A percentile compares a stretch with the other conserved stretches of the same genome.
phyloP scores from a whole-genome alignment of 2,888 invertebrate genomes.

The Ornithoptera priamus region DNA sequence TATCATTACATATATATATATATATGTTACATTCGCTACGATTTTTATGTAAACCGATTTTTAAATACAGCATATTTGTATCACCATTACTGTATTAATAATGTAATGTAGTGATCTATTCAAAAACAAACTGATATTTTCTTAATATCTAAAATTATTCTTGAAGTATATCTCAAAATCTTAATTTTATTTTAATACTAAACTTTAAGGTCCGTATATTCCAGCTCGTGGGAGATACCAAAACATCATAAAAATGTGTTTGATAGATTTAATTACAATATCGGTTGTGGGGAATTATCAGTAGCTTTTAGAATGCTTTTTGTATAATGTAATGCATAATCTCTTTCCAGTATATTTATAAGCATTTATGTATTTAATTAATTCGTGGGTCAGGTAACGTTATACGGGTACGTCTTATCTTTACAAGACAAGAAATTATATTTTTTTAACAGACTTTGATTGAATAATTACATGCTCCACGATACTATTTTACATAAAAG shows the following conservation, averaged over 20 bases:
- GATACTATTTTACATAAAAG: no score
- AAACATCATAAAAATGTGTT: constrained; percentile 1
- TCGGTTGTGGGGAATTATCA: not conserved
- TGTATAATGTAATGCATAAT: not conserved
- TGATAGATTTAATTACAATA: constrained; percentile 1
- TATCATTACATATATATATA: not conserved
- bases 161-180: not conserved
- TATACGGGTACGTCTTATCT: not conserved
- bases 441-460: not conserved
- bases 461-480: not conserved
- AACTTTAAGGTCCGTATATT: not conserved
- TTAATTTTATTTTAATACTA: not conserved
- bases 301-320: not conserved
- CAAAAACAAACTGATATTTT: not conserved
- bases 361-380: constrained; percentile 1
- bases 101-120: not conserved
- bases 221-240: not conserved
- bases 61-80: not conserved
- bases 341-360: constrained; percentile 1
- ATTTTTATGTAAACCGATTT: not conserved
- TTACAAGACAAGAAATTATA: not conserved
- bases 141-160: not conserved
- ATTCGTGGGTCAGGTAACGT: not conserved
- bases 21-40: no score
- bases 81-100: not conserved